Evolutionary conservation across 2,113 vertebrate species (phyloP), one percentile per base, ranked within the genome.

Genomic region (Oncorhynchus gorbuscha): DNA sequence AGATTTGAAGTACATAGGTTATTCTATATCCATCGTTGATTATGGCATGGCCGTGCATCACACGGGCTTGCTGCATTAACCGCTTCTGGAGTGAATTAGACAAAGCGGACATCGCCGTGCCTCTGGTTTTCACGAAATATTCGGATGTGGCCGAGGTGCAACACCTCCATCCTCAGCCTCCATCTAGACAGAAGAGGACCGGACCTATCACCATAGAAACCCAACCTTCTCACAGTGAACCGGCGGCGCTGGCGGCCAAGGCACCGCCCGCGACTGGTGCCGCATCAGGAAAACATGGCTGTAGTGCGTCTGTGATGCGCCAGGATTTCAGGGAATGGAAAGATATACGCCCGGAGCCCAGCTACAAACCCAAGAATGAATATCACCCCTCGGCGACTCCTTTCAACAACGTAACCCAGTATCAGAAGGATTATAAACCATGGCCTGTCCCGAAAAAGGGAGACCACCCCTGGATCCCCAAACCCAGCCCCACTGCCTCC

Each of bases 11-110:
- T 77, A 61, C 35, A 39, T 51, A 58, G 24, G 51, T 32, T 65
- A 66, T 58, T 61, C 13, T 69, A 64, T 67, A 45, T 51, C n/a
- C 32, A n/a, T 81, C 88, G 55, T 72, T 66, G 74, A 88, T 71
- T 87, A 99, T 99, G 97, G 97, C 97, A 66, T 98, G 97, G 97
- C 97, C 97, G 76, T 98, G 97, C 92, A 97, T 98, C 75, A 98
- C 95, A 82, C 94, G 97, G 85, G 97, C 97, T 22, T 99, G 97
- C 95, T 98, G 97, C 95, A 97, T 98, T 83, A 97, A 96, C 76
- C 97, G 97, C 39, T 98, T 97, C 85, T 99, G 97, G 97, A 98
- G 93, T 89, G 96, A 99, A 87, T 90, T 99, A 82, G 97, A 99
- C 86, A 98, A 99, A 88, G 97, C 92, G 59, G 97, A 98, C 89